Evolutionary conservation across 2,113 vertebrate genomes (phyloP), one percentile per base, ranked within the genome.

Genomic region (Lamprologus tigripictilis): DNA sequence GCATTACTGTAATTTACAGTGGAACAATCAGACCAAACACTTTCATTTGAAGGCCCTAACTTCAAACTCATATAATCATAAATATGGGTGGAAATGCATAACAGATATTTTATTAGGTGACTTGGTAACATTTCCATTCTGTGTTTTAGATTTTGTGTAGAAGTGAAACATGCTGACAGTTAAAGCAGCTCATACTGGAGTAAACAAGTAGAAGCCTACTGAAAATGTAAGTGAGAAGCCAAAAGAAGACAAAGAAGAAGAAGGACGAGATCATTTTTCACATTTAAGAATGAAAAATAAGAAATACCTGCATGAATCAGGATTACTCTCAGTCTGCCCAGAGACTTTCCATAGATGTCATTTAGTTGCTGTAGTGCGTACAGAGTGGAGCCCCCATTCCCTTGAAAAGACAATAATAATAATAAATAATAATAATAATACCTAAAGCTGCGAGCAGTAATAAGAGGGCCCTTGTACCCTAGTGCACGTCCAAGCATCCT

Each of bases 321-420:
- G 9, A 99, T 91, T 84, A 98, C 91, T 80, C 86, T 97, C 90
- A 98, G 91, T 79, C 88, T 95, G 85, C 94, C 83, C 96, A 98
- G 96, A 54, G 93, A 51, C 58, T 96, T 95, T 82, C 97, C 97
- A 88, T 97, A 99, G 7, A 96, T 84, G 19, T 97, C 95, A 85
- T 95, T 93, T 85, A 99, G 93, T 87, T 92, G 92, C 57, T 31
- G 96, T 81, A 99, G 96, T 12, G 95, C 95, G 9, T 95, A 96
- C 55, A 99, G 96, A 2, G 98, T 98, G 13, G 98, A 99, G 80
- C 99, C 98, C 85, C 99, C 99, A 66, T 99, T 99, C 85, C 99
- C 99, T 99, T 88, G 1, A 82, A 88, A 79, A 82, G 49, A 78
- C 26, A 51, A 49, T 17, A 81, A 26, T 37, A 86, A 55, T 7